Percentiles rank a stretch among this genome's conserved stretches.
phyloP scores from a whole-genome alignment of 2,113 vertebrate species.

The Copsychus sechellarum region DNA sequence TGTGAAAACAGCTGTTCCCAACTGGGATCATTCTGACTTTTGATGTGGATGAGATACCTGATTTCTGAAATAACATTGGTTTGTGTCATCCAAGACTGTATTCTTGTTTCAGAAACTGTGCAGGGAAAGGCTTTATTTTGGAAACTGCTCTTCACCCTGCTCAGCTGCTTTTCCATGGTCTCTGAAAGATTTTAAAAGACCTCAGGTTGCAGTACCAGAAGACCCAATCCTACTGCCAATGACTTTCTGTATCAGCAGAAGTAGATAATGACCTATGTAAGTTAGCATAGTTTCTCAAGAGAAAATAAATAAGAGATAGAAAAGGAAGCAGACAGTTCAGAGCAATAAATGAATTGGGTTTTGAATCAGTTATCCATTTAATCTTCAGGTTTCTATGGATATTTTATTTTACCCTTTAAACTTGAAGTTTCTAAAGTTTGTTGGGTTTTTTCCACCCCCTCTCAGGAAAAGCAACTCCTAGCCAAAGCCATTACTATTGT shows the following conservation, averaged over 20 bases:
- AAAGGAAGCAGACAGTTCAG: neutral
- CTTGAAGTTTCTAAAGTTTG: neutral
- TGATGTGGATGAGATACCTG: neutral
- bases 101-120: neutral
- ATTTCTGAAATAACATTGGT: neutral
- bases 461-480: neutral
- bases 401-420: neutral
- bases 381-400: neutral
- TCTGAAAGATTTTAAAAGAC: neutral
- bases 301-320: neutral
- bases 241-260: neutral
- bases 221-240: neutral
- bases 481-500: neutral
- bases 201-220: neutral
- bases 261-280: neutral
- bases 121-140: neutral
- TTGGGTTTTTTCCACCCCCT: neutral
- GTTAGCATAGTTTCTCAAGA: neutral
- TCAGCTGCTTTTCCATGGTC: neutral
- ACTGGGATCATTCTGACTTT: neutral
- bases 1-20: neutral
- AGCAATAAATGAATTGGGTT: neutral
- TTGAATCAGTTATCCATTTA: neutral
- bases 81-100: accelerated
- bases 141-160: neutral